A percentile compares a stretch with the other conserved stretches of the same genome.
Evolutionary conservation across 2,797 vertebrate species (phyloP).

Genomic region (Psittacula derbiana): DNA sequence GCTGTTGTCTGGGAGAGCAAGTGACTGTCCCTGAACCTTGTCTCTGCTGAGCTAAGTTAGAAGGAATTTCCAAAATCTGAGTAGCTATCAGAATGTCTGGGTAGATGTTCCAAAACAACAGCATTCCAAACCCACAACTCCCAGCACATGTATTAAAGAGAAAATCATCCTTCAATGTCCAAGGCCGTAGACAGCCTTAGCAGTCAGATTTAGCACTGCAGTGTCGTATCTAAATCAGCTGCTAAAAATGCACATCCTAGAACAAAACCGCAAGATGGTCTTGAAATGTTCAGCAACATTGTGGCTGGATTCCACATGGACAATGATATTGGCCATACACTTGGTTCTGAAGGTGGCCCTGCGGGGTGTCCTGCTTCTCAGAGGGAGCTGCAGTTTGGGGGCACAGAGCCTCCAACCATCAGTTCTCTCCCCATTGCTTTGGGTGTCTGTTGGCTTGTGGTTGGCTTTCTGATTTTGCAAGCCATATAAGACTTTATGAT

Average conservation of each 20-base stretch:
- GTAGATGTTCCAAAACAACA: background rate
- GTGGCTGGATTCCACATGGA: background rate
- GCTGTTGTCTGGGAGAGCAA: background rate
- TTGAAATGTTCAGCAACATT: background rate
- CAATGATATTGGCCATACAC: fast-evolving
- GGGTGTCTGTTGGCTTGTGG: background rate
- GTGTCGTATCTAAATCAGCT: background rate
- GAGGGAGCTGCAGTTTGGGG: background rate
- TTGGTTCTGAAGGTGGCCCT: background rate
- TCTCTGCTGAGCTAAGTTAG: background rate
- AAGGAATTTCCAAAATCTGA: background rate
- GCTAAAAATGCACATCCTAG: background rate
- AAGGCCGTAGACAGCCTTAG: background rate
- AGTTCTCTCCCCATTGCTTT: background rate
- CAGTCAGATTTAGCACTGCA: background rate
- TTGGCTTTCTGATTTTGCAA: background rate
- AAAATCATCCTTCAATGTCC: background rate
- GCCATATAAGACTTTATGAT: background rate
- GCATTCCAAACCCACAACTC: background rate
- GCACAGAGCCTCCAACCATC: background rate
- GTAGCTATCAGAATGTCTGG: background rate
- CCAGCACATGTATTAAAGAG: background rate
- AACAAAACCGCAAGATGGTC: background rate
- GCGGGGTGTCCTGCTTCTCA: background rate
- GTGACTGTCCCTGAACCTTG: background rate